A percentile compares a stretch with the other conserved stretches of the same genome.
Conservation (phyloP, 2,113 vertebrate genomes). For the Nematolebias whitei region DNA sequence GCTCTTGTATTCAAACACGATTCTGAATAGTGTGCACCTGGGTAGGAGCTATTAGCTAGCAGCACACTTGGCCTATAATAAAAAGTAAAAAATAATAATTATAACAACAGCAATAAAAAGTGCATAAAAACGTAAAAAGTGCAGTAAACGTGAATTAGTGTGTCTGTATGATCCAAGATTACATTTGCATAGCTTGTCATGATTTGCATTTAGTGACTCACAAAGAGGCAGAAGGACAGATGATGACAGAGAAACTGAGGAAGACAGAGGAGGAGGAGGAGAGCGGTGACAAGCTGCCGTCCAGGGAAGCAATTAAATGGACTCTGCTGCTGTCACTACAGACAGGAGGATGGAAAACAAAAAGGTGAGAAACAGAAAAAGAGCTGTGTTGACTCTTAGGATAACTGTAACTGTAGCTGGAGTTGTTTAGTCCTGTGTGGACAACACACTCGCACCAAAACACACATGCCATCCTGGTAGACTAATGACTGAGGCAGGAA, state of each 20-base stretch:
- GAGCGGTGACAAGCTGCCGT: conserved; percentile 53
- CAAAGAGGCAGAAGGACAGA: conserved; percentile 62
- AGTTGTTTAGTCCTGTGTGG: conserved; percentile 17
- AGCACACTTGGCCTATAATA: conserved; percentile 20
- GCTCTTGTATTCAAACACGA: conserved; percentile 10
- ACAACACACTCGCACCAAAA: conserved; percentile 10
- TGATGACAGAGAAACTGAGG: conserved; percentile 45
- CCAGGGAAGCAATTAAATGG: conserved; percentile 64
- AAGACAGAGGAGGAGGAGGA: conserved; percentile 4
- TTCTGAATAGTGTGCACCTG: neutral
- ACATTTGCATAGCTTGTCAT: conserved; percentile 42
- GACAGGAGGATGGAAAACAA: conserved; percentile 32
- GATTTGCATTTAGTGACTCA: conserved; percentile 66
- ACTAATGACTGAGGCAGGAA: conserved; percentile 1
- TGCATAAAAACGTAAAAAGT: conserved; percentile 5
- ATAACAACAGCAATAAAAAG: conserved; percentile 11
- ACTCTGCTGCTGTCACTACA: conserved; percentile 51
- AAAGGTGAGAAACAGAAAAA: conserved; percentile 33
- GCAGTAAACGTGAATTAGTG: neutral
- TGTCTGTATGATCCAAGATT: conserved; percentile 39
- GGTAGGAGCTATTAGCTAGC: conserved; percentile 17
- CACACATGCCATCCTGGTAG: neutral
- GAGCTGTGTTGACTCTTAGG: conserved; percentile 17
- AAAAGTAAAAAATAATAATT: conserved; percentile 15
- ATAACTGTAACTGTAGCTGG: conserved; percentile 12